Evolutionary conservation across 2,113 vertebrate genomes (phyloP), one percentile per base, ranked within the genome.

Genomic region (Anthoscopus minutus): DNA sequence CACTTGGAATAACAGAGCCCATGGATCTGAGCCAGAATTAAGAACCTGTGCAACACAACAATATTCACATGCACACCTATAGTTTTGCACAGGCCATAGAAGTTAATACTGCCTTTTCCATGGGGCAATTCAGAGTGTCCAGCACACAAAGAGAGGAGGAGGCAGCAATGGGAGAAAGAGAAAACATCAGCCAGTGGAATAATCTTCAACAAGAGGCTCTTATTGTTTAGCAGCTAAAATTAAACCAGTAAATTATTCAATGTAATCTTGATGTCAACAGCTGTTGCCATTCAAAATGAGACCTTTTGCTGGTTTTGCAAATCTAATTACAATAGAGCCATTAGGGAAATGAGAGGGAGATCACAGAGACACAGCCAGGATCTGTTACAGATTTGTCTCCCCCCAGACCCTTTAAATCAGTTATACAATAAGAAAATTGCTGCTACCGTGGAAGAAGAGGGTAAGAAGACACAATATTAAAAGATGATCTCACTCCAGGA

Each of bases 281-380:
- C 97, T 98, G 98, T 98, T 98, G 96, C 97, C 97, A 97, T 98
- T 98, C 98, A 98, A 96, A 98, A 98, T 94, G 92, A 98, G 98
- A 98, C 98, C 97, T 98, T 98, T 98, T 97, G 88, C 97, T 98
- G 95, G 93, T 98, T 98, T 97, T 97, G 97, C 97, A 98, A 98
- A 98, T 98, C 96, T 97, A 98, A 98, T 98, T 98, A 98, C 97
- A 98, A 95, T 51, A 86, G 86, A 95, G 74, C 87, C 97, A 96
- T 97, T 96, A 97, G 97, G 97, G 97, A 98, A 98, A 98, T 98
- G 96, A 94, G 95, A 97, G 91, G 91, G 93, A 97, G 96, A 97
- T 97, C 48, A 6, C 81, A 91, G 86, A 96, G 72, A 92, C 66
- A 38, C 67, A 81, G 84, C 60, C 53, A 87, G 92, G 89, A 84